phyloP scores from a whole-genome alignment of 2,888 invertebrate genomes.

The Ptilodon capucinus region DNA sequence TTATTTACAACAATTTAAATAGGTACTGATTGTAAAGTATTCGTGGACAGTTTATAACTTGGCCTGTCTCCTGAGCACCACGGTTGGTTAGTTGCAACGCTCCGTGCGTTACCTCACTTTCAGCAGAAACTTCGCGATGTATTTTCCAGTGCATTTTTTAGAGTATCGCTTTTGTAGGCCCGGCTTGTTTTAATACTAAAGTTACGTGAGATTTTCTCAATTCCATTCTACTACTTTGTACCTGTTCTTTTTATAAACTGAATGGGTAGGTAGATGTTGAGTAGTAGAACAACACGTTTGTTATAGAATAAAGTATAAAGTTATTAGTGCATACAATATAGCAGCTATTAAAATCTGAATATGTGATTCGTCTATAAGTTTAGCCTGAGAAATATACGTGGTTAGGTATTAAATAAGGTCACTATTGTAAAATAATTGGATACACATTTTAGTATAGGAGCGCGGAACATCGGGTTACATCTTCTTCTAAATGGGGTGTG shows the following conservation, averaged over 20 bases:
- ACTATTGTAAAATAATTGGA: too few relatives aligned
- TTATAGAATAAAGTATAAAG: too few relatives aligned
- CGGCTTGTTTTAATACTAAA: slow-evolving; percentile 72
- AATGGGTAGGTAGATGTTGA: slow-evolving; percentile 1
- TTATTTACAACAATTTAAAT: too few relatives aligned
- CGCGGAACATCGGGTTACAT: too few relatives aligned
- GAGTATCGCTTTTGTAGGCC: slow-evolving; percentile 79
- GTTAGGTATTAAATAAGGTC: too few relatives aligned
- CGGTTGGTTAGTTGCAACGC: slow-evolving; percentile 79
- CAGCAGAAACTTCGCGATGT: slow-evolving; percentile 78
- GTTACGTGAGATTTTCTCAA: slow-evolving; percentile 60
- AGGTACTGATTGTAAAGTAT: background rate
- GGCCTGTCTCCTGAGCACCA: slow-evolving; percentile 62
- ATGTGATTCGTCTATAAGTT: too few relatives aligned
- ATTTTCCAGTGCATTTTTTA: slow-evolving; percentile 80
- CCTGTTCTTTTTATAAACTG: slow-evolving; percentile 2
- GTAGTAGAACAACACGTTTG: too few relatives aligned
- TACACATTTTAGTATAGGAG: too few relatives aligned
- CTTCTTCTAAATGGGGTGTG: too few relatives aligned
- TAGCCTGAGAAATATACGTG: too few relatives aligned
- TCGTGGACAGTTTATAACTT: slow-evolving; percentile 13
- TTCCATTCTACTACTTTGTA: slow-evolving; percentile 28
- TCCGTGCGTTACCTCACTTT: slow-evolving; percentile 80
- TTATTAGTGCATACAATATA: too few relatives aligned
- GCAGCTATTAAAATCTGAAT: too few relatives aligned